A percentile compares a stretch with the other conserved stretches of the same genome.
phyloP scores from a whole-genome alignment of 2,797 vertebrate genomes.

The Macropodus opercularis region DNA sequence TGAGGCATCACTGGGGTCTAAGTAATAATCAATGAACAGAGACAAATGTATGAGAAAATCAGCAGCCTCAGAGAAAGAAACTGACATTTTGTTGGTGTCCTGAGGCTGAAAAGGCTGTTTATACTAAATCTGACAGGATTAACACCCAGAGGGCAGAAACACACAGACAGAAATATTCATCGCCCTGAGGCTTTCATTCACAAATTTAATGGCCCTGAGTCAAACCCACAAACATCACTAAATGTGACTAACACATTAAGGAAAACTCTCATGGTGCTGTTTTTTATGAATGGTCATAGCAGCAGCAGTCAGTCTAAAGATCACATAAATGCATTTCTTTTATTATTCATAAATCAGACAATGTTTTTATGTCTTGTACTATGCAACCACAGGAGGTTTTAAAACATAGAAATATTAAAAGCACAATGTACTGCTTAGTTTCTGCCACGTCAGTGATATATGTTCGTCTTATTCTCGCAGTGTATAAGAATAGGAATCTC shows the following conservation, averaged over 20 bases:
- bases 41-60: background rate
- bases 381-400: too few relatives aligned
- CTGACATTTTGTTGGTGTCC: conserved; percentile 1
- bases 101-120: background rate
- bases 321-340: background rate
- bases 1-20: conserved; percentile 14
- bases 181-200: conserved; percentile 1
- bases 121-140: conserved; percentile 15
- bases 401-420: too few relatives aligned
- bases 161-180: background rate
- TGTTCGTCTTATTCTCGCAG: too few relatives aligned
- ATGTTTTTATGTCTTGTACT: background rate
- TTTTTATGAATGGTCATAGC: conserved; percentile 2
- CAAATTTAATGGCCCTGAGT: conserved; percentile 6
- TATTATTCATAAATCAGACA: background rate
- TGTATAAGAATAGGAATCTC: too few relatives aligned
- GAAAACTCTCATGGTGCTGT: background rate
- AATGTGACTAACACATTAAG: background rate
- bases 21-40: conserved; percentile 17
- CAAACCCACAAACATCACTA: background rate
- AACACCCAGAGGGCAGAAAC: conserved; percentile 21
- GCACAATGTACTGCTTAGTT: too few relatives aligned
- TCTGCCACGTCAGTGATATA: too few relatives aligned
- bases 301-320: background rate
- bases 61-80: conserved; percentile 18